Evolutionary conservation across 2,113 vertebrate genomes (phyloP), one percentile per base, ranked within the genome.

Genomic region (Alouatta palliata): DNA sequence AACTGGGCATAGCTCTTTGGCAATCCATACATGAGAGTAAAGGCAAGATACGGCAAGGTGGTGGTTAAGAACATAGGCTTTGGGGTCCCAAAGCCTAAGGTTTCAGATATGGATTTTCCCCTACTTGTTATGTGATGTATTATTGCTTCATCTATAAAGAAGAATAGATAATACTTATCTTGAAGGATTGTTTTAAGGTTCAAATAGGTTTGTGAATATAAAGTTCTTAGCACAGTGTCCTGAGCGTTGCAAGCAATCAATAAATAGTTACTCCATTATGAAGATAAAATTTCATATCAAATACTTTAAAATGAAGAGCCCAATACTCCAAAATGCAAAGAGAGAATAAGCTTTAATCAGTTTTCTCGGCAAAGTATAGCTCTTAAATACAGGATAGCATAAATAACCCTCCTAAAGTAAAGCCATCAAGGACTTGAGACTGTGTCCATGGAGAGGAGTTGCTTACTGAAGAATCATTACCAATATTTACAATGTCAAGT

Each of bases 401-500:
- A 88, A 93, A 82, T n/a, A 90, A 45, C 27, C 82, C 32, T 97
- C 25, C 40, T 30, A n/a, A 92, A 95, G 56, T 37, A 86, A 37
- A 64, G 86, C 66, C 0, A 0, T 56, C 3, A 3, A 8, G 47
- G 32, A 45, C 75, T 54, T 37, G 40, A 68, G 52, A 3, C 54
- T 52, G 37, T 49, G 17, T 94, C 30, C 17, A 20, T 1, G 35
- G 66, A 21, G 68, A 49, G 23, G 17, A 21, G 80, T 64, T 83
- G 96, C 80, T 49, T n/a, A 8, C 20, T 87, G n/a, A 94, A 54
- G 30, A 49, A 17, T 4, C 30, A 90, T 91, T 56, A 12, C 27
- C 64, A 91, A 66, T 32, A 16, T 1, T 7, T 20, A 85, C 87
- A 25, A 37, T 37, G 56, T 11, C 54, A 77, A 0, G 0, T 35